Evolutionary conservation across 2,113 vertebrate genomes (phyloP).

Genomic region (Rissa tridactyla): DNA sequence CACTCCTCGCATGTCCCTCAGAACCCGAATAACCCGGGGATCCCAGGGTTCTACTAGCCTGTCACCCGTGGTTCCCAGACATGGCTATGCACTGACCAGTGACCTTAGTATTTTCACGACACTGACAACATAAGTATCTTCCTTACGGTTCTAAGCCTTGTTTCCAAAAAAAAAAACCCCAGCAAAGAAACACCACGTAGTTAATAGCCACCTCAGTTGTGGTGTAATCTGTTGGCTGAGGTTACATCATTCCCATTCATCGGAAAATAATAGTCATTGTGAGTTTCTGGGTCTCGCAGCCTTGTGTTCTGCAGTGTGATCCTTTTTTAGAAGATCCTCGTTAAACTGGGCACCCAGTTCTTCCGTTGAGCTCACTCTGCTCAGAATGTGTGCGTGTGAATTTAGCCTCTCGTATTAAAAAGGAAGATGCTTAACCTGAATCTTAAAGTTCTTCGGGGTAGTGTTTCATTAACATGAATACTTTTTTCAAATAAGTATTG

Average conservation of each 20-base stretch:
- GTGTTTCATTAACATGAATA: not conserved
- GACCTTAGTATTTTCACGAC: not conserved
- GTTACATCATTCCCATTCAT: not conserved
- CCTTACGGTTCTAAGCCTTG: not conserved
- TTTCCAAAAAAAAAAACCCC: not conserved
- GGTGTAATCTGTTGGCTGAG: not conserved
- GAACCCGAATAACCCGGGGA: not conserved
- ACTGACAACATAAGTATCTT: not conserved
- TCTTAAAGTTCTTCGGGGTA: not conserved
- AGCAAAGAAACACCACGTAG: not conserved
- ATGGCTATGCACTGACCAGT: not conserved
- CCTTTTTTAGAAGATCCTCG: not conserved
- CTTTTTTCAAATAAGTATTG: not conserved
- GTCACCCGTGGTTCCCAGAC: not conserved
- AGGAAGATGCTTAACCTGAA: constrained; percentile 13
- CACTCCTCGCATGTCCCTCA: not conserved
- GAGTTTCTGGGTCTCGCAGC: not conserved
- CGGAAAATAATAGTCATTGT: not conserved
- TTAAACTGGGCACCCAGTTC: not conserved
- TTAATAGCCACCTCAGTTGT: not conserved
- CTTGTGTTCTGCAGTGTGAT: not conserved
- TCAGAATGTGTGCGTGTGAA: not conserved
- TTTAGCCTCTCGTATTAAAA: not conserved
- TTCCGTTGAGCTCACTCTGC: not conserved
- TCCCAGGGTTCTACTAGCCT: not conserved